phyloP scores from a whole-genome alignment of 2,888 invertebrate genomes.

The Patella caerulea region DNA sequence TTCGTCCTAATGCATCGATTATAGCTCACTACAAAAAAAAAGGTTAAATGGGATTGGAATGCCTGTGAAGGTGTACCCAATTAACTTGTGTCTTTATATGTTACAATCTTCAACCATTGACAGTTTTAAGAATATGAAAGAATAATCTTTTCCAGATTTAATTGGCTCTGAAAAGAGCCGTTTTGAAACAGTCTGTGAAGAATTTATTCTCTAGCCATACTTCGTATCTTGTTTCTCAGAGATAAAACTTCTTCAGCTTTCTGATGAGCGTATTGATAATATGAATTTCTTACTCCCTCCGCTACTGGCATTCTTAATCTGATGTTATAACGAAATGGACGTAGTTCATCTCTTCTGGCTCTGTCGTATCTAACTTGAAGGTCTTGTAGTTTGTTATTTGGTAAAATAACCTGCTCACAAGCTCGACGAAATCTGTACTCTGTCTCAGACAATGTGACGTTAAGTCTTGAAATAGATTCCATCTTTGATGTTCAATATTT shows the following conservation, averaged over 20 bases:
- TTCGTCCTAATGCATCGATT: no score
- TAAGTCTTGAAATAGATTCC: neutral
- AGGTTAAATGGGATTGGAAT: no score
- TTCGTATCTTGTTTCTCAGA: neutral
- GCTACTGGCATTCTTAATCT: constrained; percentile 13
- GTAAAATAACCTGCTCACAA: constrained; percentile 18
- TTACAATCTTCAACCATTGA: no score
- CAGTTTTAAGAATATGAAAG: no score
- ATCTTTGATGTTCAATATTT: neutral
- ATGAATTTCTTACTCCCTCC: constrained; percentile 17
- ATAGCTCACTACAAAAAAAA: no score
- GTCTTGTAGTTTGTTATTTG: constrained; percentile 17
- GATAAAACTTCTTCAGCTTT: constrained; percentile 16
- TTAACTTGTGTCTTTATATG: no score
- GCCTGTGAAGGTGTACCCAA: no score
- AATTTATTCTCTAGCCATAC: no score
- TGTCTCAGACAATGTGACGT: neutral
- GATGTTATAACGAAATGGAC: constrained; percentile 18
- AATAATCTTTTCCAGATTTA: no score
- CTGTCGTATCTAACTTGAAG: constrained; percentile 17
- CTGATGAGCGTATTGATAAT: constrained; percentile 19
- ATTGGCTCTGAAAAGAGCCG: no score
- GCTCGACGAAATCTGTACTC: constrained; percentile 15
- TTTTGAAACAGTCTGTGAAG: no score
- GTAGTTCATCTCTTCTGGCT: constrained; percentile 15